A percentile compares a stretch with the other conserved stretches of the same genome.
phyloP scores from a whole-genome alignment of 1,140 invertebrate species.

The Drosophila ironensis region DNA sequence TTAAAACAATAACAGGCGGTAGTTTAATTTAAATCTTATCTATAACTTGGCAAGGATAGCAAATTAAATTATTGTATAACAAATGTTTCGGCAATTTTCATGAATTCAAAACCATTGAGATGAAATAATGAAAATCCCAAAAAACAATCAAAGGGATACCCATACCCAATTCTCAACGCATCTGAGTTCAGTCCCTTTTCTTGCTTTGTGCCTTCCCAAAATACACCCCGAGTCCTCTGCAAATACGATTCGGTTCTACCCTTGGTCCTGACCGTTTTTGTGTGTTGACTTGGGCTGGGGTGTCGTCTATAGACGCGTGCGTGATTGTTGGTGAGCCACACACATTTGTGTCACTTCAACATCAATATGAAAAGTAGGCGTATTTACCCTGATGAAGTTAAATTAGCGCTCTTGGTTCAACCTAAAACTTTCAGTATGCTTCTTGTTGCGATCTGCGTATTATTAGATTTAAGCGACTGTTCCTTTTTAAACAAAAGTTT shows the following conservation, averaged over 20 bases:
- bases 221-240: conserved; percentile 32
- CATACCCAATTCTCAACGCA: conserved; percentile 29
- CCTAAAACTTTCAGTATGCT: conserved; percentile 5
- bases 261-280: conserved; percentile 18
- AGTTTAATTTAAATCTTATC: conserved; percentile 36
- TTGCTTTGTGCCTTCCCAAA: conserved; percentile 23
- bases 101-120: conserved; percentile 78
- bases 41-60: conserved; percentile 9
- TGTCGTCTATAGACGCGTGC: conserved; percentile 56
- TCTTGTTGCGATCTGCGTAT: conserved; percentile 6
- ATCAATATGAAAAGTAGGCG: conserved; percentile 57
- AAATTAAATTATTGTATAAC: conserved; percentile 78
- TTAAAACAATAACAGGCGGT: conserved; percentile 4
- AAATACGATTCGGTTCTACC: conserved; percentile 10
- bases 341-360: conserved; percentile 56
- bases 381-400: conserved; percentile 59
- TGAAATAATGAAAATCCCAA: conserved; percentile 80
- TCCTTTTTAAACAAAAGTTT: no score
- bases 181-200: conserved; percentile 4
- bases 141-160: conserved; percentile 78
- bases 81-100: conserved; percentile 72
- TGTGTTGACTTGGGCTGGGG: conserved; percentile 39
- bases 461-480: no score
- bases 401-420: conserved; percentile 43
- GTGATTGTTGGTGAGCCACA: conserved; percentile 67